Evolutionary conservation across 2,797 vertebrate genomes (phyloP).

Genomic region (Enteromius trimaculatus): DNA sequence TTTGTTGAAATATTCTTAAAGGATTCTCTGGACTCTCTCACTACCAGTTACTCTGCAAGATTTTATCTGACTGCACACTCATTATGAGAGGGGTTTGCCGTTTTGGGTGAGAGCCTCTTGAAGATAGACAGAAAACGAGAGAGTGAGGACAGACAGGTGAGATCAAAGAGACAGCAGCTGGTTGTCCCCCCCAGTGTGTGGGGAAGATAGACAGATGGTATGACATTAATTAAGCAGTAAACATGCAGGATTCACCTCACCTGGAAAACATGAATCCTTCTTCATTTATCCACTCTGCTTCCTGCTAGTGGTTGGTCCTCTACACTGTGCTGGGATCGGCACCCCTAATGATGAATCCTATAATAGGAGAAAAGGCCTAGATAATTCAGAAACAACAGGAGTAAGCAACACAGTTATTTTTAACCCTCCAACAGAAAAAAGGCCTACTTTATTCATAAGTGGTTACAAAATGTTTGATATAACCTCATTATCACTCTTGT

Average conservation of each 20-base stretch:
- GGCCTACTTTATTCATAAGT: constrained; percentile 45
- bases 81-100: neutral
- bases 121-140: constrained; percentile 14
- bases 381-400: constrained; percentile 9
- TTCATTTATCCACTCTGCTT: constrained; percentile 40
- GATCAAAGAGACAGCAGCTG: constrained; percentile 77
- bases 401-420: constrained; percentile 5
- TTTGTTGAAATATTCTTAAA: neutral
- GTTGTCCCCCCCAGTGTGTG: constrained; percentile 60
- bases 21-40: neutral
- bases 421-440: neutral
- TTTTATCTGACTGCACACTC: neutral
- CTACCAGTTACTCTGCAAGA: neutral
- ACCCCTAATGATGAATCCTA: constrained; percentile 11
- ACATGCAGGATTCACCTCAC: constrained; percentile 68
- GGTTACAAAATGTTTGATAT: constrained; percentile 54
- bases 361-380: constrained; percentile 10
- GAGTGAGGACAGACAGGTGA: constrained; percentile 63
- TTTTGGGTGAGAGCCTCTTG: constrained; percentile 1
- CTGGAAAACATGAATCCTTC: constrained; percentile 55
- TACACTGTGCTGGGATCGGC: neutral
- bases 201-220: constrained; percentile 74
- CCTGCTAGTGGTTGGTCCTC: constrained; percentile 42
- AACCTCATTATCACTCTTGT: constrained; percentile 22
- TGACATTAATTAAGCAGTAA: constrained; percentile 75